Percentiles rank a stretch among this genome's conserved stretches.
Conservation (phyloP, 1,140 invertebrate species). For the Drosophila tropicalis region DNA sequence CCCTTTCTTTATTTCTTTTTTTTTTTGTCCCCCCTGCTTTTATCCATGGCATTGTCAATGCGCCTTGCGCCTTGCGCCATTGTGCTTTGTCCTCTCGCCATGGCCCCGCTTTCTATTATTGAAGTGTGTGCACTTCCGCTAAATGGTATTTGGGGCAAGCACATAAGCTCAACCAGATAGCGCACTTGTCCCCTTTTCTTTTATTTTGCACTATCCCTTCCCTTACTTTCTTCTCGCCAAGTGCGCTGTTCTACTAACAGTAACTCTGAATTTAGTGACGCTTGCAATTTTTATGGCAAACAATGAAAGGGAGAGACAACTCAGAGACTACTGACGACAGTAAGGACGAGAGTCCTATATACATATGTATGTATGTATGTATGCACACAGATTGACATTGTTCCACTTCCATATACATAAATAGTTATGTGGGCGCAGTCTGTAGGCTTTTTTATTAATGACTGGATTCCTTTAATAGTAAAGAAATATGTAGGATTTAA, state of each 20-base stretch:
- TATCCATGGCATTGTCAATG: conserved; percentile 34
- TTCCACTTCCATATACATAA: conserved; percentile 17
- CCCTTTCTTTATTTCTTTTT: not conserved
- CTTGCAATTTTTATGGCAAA: conserved; percentile 72
- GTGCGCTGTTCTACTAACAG: conserved; percentile 16
- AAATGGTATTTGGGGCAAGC: conserved; percentile 77
- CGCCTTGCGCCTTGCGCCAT: conserved; percentile 36
- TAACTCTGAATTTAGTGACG: conserved; percentile 59
- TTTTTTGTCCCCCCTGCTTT: not conserved
- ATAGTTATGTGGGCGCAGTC: not conserved
- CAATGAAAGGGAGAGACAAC: conserved; percentile 30
- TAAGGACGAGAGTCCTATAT: not conserved
- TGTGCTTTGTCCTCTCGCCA: conserved; percentile 52
- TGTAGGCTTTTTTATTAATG: conserved; percentile 54
- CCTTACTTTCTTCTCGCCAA: not conserved
- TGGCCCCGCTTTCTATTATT: conserved; percentile 59
- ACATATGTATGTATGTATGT: not conserved
- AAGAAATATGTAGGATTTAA: not conserved
- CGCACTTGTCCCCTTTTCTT: conserved; percentile 11
- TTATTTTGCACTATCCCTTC: not conserved
- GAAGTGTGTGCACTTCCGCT: conserved; percentile 75
- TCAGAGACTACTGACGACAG: conserved; percentile 21
- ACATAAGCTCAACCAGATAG: conserved; percentile 59
- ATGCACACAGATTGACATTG: conserved; percentile 31
- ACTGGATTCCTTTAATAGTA: conserved; percentile 25